These are phyloP conservation scores for Hydrolagus affinis DNA, from an alignment of 2,113 vertebrate genomes.

Conservation along the genomic window DNA sequence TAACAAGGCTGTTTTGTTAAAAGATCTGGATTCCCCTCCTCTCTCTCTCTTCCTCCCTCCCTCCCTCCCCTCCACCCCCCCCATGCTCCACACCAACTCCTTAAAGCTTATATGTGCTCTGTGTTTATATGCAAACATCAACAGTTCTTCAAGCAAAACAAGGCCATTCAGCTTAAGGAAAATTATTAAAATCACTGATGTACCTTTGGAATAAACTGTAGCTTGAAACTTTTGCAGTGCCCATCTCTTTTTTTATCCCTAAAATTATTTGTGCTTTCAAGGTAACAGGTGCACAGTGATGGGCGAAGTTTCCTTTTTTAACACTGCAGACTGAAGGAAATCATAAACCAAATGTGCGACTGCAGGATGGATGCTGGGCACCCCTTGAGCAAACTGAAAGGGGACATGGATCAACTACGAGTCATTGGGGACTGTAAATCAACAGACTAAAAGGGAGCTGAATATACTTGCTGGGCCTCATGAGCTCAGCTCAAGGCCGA, in stretches of 20 bases:
- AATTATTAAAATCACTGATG: background rate
- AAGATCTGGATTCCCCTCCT: constrained; percentile 62
- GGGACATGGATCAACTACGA: constrained; percentile 64
- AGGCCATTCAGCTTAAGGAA: background rate
- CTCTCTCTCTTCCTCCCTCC: constrained; percentile 36
- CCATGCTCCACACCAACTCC: constrained; percentile 1
- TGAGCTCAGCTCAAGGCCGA: constrained; percentile 55
- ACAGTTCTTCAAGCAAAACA: background rate
- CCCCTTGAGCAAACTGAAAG: constrained; percentile 69
- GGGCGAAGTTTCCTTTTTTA: constrained; percentile 58
- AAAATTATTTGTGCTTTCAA: constrained; percentile 51
- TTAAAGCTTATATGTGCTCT: background rate
- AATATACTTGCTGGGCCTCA: constrained; percentile 62
- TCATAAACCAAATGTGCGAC: constrained; percentile 76
- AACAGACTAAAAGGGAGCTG: constrained; percentile 65
- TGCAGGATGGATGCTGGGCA: constrained; percentile 66
- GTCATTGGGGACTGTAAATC: constrained; percentile 69
- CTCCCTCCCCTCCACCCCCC: background rate
- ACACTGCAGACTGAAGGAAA: constrained; percentile 67
- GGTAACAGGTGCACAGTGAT: constrained; percentile 63
- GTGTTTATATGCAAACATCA: background rate
- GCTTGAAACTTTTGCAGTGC: no score
- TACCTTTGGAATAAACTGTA: no score
- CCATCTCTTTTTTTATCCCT: background rate
- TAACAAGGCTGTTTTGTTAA: constrained; percentile 71